Conservation (phyloP, 2,797 vertebrate species). For the Uromys caudimaculatus region DNA sequence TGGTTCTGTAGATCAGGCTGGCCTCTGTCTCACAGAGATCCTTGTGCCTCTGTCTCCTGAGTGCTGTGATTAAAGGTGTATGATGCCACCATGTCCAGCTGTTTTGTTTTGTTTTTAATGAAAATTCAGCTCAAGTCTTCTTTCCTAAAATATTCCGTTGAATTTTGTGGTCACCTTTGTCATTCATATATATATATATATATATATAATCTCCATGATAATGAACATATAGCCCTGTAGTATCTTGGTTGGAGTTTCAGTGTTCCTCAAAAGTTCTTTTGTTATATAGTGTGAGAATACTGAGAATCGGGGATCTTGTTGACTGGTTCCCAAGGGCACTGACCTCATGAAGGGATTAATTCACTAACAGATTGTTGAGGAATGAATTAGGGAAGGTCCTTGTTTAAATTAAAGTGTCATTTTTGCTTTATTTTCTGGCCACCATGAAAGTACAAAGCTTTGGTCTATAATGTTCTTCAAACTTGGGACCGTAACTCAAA, state of each 20-base stretch:
- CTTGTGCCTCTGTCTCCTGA: too few relatives aligned
- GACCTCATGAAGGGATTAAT: background rate
- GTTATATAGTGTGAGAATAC: too few relatives aligned
- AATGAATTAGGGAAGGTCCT: background rate
- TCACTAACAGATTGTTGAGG: background rate
- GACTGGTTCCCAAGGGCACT: background rate
- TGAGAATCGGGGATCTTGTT: too few relatives aligned
- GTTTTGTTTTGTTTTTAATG: background rate
- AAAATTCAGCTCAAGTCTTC: background rate
- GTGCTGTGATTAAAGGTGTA: too few relatives aligned
- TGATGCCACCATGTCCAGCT: too few relatives aligned
- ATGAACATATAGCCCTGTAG: background rate
- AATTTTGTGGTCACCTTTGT: background rate
- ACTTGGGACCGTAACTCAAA: background rate
- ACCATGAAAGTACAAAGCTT: background rate
- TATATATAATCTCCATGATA: background rate
- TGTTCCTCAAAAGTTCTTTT: background rate
- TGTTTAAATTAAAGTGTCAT: background rate
- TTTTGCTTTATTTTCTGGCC: background rate
- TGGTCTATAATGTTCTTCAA: background rate
- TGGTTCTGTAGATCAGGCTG: background rate
- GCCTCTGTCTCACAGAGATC: background rate
- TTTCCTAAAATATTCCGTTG: background rate
- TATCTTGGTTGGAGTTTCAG: background rate
- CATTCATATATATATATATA: too few relatives aligned